Evolutionary conservation across 1,140 invertebrate species (phyloP).

Genomic region (Aphaenogaster ashmeadi): DNA sequence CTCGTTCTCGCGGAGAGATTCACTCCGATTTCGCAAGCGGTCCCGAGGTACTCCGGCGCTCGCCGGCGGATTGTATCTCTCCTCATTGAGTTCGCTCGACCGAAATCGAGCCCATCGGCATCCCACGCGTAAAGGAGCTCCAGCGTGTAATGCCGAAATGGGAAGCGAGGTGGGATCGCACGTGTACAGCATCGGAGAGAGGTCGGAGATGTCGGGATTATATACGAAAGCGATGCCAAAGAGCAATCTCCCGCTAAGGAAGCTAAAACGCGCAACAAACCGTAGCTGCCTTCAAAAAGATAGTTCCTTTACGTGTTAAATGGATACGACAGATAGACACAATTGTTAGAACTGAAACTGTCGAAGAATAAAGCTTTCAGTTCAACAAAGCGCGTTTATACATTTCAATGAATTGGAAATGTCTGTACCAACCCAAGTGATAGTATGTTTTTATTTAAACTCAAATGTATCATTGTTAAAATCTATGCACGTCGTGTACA

Average conservation of each 20-base stretch:
- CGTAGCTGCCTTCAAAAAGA: slow-evolving; percentile 24
- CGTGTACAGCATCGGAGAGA: slow-evolving; percentile 56
- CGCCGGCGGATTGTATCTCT: slow-evolving; percentile 56
- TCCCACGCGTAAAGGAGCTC: slow-evolving; percentile 63
- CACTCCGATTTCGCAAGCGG: slow-evolving; percentile 56
- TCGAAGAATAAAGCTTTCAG: not conserved
- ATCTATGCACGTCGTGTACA: too few species aligned
- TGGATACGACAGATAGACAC: not conserved
- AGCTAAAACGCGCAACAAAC: slow-evolving; percentile 29
- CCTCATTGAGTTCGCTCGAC: slow-evolving; percentile 58
- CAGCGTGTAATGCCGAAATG: slow-evolving; percentile 59
- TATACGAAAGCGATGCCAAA: slow-evolving; percentile 52
- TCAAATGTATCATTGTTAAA: too few species aligned
- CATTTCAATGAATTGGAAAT: not conserved
- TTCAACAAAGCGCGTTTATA: slow-evolving; percentile 3
- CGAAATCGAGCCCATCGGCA: slow-evolving; percentile 62
- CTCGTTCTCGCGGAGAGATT: slow-evolving; percentile 42
- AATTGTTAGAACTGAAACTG: not conserved
- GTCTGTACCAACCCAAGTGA: too few species aligned
- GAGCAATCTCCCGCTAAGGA: slow-evolving; percentile 50
- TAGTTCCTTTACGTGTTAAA: slow-evolving; percentile 42
- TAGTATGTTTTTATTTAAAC: too few species aligned
- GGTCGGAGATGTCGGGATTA: slow-evolving; percentile 48
- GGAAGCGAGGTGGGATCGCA: slow-evolving; percentile 57
- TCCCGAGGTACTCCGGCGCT: slow-evolving; percentile 21